Evolutionary conservation across 2,797 vertebrate species (phyloP).

Genomic region (Parauchenoglanis ngamensis): DNA sequence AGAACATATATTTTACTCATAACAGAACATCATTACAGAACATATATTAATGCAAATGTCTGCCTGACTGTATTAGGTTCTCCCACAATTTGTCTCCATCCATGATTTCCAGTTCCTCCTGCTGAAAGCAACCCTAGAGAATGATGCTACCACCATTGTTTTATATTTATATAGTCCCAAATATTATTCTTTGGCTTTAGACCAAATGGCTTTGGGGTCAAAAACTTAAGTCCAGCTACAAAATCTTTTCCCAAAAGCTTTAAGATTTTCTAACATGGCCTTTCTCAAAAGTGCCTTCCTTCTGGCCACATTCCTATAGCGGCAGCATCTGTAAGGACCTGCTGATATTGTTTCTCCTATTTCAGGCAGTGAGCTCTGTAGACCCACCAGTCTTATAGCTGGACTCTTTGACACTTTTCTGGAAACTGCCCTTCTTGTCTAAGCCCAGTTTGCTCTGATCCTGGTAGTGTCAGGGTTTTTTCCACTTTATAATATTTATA

Average conservation of each 20-base stretch:
- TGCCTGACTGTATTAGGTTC: background rate
- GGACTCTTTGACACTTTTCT: background rate
- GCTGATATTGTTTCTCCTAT: background rate
- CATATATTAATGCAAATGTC: background rate
- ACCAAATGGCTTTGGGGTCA: background rate
- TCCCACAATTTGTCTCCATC: background rate
- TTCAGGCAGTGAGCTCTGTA: background rate
- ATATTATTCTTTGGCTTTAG: background rate
- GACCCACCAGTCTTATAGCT: background rate
- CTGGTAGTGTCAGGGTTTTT: no score
- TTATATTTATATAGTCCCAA: background rate
- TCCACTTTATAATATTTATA: background rate
- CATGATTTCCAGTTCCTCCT: background rate
- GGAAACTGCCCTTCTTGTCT: no score
- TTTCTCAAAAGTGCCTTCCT: background rate
- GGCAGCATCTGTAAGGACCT: background rate
- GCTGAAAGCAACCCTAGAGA: background rate
- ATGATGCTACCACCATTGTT: background rate
- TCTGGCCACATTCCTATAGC: background rate
- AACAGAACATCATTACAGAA: no score
- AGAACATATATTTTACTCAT: background rate
- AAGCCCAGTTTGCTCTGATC: no score
- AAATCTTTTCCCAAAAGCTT: no score
- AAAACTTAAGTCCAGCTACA: background rate
- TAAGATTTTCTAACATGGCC: background rate